Evolutionary conservation across 2,888 invertebrate genomes (phyloP).

Genomic region (Leucoma salicis): DNA sequence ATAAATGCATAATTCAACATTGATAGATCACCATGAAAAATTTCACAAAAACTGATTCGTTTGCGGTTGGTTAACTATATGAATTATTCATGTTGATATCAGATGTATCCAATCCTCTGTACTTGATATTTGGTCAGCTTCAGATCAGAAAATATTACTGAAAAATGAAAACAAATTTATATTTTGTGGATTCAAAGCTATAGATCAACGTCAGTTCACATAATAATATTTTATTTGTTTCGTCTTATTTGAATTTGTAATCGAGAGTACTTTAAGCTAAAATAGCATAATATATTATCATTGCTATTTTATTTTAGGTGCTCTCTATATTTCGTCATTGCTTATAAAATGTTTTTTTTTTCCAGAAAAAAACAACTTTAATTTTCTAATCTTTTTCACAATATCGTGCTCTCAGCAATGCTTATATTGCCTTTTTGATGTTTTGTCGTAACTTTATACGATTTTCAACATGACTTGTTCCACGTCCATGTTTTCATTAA

Average conservation of each 20-base stretch:
- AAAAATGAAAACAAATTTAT: not conserved
- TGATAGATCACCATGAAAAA: constrained; percentile 17
- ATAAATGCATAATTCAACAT: constrained; percentile 44
- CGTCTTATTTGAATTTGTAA: not conserved
- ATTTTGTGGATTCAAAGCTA: not conserved
- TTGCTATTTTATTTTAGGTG: no score
- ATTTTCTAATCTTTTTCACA: not conserved
- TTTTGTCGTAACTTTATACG: constrained; percentile 49
- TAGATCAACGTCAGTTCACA: constrained; percentile 2
- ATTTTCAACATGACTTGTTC: constrained; percentile 61
- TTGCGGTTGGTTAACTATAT: constrained; percentile 10
- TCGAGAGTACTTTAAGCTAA: no score
- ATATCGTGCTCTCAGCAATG: constrained; percentile 19
- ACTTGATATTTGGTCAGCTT: constrained; percentile 1
- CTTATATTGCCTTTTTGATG: constrained; percentile 56
- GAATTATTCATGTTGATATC: constrained; percentile 4
- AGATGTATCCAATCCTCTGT: not conserved
- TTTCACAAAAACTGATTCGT: constrained; percentile 8
- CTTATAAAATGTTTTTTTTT: no score
- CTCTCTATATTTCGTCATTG: no score
- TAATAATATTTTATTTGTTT: not conserved
- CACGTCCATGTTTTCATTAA: constrained; percentile 53
- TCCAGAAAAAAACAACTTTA: no score
- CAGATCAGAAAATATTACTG: not conserved
- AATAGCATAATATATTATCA: no score